Base-by-base conservation (phyloP, 2,113 vertebrate genomes). In the Pseudorhombus dupliciocellatus region DNA sequence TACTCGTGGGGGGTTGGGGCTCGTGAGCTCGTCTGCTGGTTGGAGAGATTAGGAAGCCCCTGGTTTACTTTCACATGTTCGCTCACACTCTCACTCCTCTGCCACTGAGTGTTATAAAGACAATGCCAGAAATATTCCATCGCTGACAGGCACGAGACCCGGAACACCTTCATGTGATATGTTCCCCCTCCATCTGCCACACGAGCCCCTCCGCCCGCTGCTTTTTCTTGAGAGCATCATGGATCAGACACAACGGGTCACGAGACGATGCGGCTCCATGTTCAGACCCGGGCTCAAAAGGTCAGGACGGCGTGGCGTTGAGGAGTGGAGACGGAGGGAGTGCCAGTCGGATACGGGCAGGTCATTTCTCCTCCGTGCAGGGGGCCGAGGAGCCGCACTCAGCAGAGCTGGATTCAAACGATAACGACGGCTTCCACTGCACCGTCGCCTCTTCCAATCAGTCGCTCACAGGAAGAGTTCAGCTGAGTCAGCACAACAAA, bases 221-320 rank as follows among this genome's bases (percentile, higher is more conserved):
- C 4, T 60, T 76, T 76, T 67, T 72, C 76, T 80, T 70, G 77
- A 89, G 69, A 80, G 86, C 68, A 72, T 73, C 80, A 77, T 90
- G 87, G 73, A 87, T 89, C 87, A 86, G 79, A 71, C 72, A 86
- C 88, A 87, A 88, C 71, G 69, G 85, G 81, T 81, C 68, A 71
- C 12, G 40, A 78, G 71, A 87, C 77, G 70, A 79, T 60, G 71
- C 55, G 69, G 66, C 55, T 60, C 50, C 52, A 52, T 25, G 16
- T 71, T 56, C 26, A 1, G 42, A 65, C 59, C 3, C 7, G 58
- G 58, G 62, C 83, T 81, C 70, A 66, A 57, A 64, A 66, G 70
- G 71, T 84, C 53, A 30, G 1, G 16, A 48, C n/a, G 37, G 72
- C 57, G 77, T 75, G 58, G 21, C 21, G 20, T 60, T 63, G 62